Base-by-base conservation (phyloP, 92 coral and sea anemone genomes). In the Paragorgia papillata region DNA sequence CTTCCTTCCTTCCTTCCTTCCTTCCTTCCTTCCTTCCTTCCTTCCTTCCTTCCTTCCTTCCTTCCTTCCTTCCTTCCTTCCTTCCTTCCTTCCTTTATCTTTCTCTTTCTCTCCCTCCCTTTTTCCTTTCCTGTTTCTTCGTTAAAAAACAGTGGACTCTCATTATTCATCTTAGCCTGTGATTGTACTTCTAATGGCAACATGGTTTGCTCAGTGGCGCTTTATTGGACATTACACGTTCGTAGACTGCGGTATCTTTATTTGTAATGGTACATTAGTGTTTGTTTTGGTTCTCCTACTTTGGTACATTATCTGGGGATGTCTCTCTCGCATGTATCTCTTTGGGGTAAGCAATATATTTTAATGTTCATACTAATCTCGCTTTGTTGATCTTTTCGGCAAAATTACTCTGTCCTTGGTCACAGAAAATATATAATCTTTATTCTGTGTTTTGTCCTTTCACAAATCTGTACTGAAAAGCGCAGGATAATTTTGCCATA, bases 291-390 rank as follows among this genome's bases (percentile, higher is more conserved):
- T 62, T 0, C 79, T 87, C 0, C 66, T 82, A 20, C 32, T 68
- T 2, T 92, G 97, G 97, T 92, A 92, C 46, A 2, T 82, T 12
- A 13, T 83, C 46, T 92, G 97, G 97, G 97, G 96, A 0, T 17
- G 82, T 27, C 12, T 85, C 0, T 91, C 87, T 66, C 73, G 71
- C 40, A 89, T 88, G 43, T 58, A 27, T 7, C 71, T 79, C 1
- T 87, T 89, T 88, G 96, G 97, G 96, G 97, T 92, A 76, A 66
- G 96, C 29, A 26, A n/a, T 0, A 7, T 2, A 14, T 19, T 20
- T 41, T 29, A 15, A 65, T 65, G n/a, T n/a, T 20, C 40, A 27
- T 22, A 75, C 19, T 27, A 24, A 31, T 75, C 13, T 0, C n/a
- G 14, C 9, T 46, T n/a, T n/a, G n/a, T n/a, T n/a, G n/a, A n/a